These are phyloP conservation scores for Antedon bifida DNA, from an alignment of 35 echinoderm and acorn worm species.

Conservation along the genomic window DNA sequence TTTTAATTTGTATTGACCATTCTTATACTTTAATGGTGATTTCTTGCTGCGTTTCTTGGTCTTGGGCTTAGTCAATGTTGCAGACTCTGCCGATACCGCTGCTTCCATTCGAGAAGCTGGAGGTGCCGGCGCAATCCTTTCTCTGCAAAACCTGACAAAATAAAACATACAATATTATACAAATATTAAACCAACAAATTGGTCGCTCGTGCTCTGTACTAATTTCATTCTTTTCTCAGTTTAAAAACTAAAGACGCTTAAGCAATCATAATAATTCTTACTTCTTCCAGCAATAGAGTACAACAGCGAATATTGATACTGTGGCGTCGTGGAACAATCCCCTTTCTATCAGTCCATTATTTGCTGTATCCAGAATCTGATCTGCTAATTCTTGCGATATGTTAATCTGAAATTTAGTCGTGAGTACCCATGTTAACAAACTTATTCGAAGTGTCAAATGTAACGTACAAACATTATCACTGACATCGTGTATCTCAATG, in stretches of 20 bases:
- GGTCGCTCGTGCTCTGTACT: too few species aligned
- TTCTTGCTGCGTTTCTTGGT: neutral
- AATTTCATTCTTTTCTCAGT: too few species aligned
- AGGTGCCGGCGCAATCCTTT: slow-evolving; percentile 32
- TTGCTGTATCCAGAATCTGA: slow-evolving; percentile 53
- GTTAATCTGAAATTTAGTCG: slow-evolving; percentile 48
- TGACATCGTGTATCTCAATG: too few species aligned
- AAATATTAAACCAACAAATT: too few species aligned
- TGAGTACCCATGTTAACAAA: neutral
- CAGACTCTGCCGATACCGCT: neutral
- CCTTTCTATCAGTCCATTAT: slow-evolving; percentile 70
- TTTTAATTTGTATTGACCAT: slow-evolving; percentile 10
- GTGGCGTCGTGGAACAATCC: slow-evolving; percentile 90
- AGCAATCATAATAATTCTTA: too few species aligned
- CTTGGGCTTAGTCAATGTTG: neutral
- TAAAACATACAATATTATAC: too few species aligned
- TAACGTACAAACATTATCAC: too few species aligned
- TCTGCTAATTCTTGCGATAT: slow-evolving; percentile 82
- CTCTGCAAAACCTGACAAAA: slow-evolving; percentile 40
- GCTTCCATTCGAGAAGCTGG: neutral
- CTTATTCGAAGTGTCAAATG: too few species aligned
- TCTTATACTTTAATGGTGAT: neutral
- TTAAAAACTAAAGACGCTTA: too few species aligned
- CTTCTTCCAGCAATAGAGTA: slow-evolving; percentile 97
- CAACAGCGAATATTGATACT: slow-evolving; percentile 59